Conservation (phyloP, 2,888 invertebrate species). For the Pollenia labialis region DNA sequence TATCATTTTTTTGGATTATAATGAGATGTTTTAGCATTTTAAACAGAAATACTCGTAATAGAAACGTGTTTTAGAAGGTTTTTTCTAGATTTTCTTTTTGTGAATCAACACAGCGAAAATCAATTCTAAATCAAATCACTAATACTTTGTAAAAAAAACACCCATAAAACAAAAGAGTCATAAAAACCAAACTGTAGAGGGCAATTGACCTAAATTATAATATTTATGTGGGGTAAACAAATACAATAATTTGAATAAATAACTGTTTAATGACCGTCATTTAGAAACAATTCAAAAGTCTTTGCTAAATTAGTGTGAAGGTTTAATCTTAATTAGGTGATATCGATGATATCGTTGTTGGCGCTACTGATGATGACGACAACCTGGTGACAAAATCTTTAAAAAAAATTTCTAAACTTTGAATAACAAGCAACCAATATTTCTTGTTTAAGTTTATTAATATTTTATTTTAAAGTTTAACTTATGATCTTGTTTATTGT, state of each 20-base stretch:
- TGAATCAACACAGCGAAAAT: slow-evolving; percentile 4
- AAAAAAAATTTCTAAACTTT: neutral
- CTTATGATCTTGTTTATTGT: slow-evolving; percentile 9
- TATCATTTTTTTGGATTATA: slow-evolving; percentile 22
- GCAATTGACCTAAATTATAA: slow-evolving; percentile 63
- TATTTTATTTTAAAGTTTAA: neutral
- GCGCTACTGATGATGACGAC: slow-evolving; percentile 17
- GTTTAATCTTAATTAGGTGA: slow-evolving; percentile 13
- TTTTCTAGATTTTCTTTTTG: neutral
- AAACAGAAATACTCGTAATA: slow-evolving; percentile 4
- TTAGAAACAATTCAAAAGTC: too few species aligned
- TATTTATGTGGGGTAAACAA: neutral
- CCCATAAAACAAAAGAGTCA: slow-evolving; percentile 16
- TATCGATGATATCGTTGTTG: neutral
- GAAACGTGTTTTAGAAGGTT: slow-evolving; percentile 50
- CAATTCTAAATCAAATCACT: neutral
- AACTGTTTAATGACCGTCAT: too few species aligned
- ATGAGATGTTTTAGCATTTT: slow-evolving; percentile 15
- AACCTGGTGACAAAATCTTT: neutral
- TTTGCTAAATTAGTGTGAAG: slow-evolving; percentile 17
- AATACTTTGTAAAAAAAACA: neutral
- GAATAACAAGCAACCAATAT: neutral
- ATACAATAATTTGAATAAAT: neutral
- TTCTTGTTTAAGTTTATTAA: neutral
- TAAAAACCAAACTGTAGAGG: slow-evolving; percentile 38